A percentile compares a stretch with the other conserved stretches of the same genome.
These are phyloP conservation scores for Tragulus kanchil DNA, from an alignment of 2,113 vertebrate genomes.

Conservation along the genomic window DNA sequence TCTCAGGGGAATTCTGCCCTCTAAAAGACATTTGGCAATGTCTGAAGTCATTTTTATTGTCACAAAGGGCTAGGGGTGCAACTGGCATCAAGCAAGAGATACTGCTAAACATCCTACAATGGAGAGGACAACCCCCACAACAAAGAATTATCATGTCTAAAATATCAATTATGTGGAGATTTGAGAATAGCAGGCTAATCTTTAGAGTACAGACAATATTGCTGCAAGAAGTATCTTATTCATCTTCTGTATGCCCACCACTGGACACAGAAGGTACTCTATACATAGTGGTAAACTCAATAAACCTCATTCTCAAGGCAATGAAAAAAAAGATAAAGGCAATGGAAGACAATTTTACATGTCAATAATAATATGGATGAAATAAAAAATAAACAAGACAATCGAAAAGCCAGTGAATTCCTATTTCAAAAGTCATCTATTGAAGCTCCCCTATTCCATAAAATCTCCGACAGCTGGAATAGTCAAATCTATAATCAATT, in stretches of 20 bases:
- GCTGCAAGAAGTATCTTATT: background rate
- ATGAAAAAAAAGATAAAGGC: too few species aligned
- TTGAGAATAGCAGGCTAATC: background rate
- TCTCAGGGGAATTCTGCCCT: background rate
- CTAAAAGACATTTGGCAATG: background rate
- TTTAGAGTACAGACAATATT: background rate
- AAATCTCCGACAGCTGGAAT: too few species aligned
- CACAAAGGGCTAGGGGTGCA: background rate
- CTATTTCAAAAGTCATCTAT: too few species aligned
- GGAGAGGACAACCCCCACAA: background rate
- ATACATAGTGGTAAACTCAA: background rate
- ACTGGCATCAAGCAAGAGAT: background rate
- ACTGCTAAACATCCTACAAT: background rate
- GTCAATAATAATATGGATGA: background rate
- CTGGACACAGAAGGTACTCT: background rate
- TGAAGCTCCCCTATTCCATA: too few species aligned
- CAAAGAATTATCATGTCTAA: background rate
- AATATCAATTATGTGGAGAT: background rate
- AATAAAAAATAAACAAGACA: conserved; percentile 11
- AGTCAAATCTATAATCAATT: too few species aligned
- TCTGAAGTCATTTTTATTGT: conserved; percentile 25
- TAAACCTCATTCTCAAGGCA: too few species aligned
- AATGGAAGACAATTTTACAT: background rate
- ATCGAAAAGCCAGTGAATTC: background rate
- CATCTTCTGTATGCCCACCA: background rate